Base-by-base conservation (phyloP, 2,797 vertebrate species). In the Coranthus polyacanthus region DNA sequence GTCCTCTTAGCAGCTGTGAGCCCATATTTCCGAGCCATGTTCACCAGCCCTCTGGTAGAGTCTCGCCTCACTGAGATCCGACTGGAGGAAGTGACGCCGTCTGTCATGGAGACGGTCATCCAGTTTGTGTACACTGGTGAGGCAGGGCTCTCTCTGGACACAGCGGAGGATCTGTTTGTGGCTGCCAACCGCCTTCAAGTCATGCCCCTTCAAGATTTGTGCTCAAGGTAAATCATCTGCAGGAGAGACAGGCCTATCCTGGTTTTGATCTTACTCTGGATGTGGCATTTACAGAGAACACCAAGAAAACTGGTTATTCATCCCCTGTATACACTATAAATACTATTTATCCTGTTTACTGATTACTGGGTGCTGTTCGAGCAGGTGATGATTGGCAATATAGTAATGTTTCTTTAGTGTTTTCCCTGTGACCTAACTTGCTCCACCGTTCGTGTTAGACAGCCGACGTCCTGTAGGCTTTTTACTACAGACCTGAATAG, bases 11-110 rank as follows among this genome's bases (percentile, higher is more conserved):
- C 95, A 0, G 94, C 95, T 0, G 92, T 95, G 64, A 96, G 95
- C 42, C 95, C 95, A 0, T 96, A 95, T 69, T 96, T 96, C 58
- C 90, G 93, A 15, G 95, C 94, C 54, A 95, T 95, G 94, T 96
- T 96, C 77, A 95, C 94, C 66, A 95, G 93, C 72, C 92, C 93
- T 0, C 86, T 95, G 78, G 94, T 94, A 3, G 95, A 95, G 87
- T 94, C 94, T 10, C 92, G 93, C 34, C 92, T 94, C 18, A 92
- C 93, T 0, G 94, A 95, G 78, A 95, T 96, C 70, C 87, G 93
- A 8, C 72, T 96, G 71, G 91, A 94, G 76, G 95, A 95, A 39
- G 94, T 95, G 57, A 93, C 94, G 0, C 93, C 94, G 1, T 89
- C 87, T 1, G 84, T 95, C 59, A 92, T 96, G 91, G 93, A 95